A percentile compares a stretch with the other conserved stretches of the same genome.
These are phyloP conservation scores for Mareca penelope DNA, from an alignment of 2,797 vertebrate genomes.

Conservation along the genomic window DNA sequence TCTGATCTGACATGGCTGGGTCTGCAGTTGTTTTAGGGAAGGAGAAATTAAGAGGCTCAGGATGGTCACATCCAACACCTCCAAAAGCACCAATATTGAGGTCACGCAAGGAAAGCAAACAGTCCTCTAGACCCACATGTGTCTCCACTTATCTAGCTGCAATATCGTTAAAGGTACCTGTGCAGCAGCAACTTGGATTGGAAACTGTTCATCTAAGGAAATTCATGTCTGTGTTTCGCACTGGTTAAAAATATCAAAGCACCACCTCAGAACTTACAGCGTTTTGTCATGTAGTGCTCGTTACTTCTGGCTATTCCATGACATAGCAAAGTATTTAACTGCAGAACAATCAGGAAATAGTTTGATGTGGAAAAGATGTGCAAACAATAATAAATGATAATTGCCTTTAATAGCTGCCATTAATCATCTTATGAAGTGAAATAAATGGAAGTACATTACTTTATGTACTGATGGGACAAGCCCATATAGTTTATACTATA, in stretches of 20 bases:
- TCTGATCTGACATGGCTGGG: background rate
- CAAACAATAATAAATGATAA: background rate
- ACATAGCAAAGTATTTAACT: background rate
- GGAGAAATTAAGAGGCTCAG: background rate
- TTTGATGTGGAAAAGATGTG: background rate
- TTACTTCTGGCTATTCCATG: background rate
- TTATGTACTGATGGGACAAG: background rate
- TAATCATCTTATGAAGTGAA: background rate
- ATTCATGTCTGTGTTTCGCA: background rate
- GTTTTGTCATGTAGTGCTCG: background rate
- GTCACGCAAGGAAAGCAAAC: background rate
- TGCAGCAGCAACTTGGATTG: background rate
- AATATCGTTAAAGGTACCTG: background rate
- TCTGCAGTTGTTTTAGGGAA: background rate
- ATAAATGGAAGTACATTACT: background rate
- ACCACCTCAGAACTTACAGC: background rate
- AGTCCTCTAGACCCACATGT: background rate
- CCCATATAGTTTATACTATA: background rate
- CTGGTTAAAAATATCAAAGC: background rate
- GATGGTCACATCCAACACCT: background rate
- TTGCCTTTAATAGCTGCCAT: background rate
- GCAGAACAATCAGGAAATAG: constrained; percentile 1
- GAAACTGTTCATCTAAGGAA: constrained; percentile 7
- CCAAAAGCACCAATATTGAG: background rate
- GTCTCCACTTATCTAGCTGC: background rate